Percentiles rank a stretch among this genome's conserved stretches.
Conservation (phyloP, 2,113 vertebrate species). For the Periophthalmodon schlosseri region DNA sequence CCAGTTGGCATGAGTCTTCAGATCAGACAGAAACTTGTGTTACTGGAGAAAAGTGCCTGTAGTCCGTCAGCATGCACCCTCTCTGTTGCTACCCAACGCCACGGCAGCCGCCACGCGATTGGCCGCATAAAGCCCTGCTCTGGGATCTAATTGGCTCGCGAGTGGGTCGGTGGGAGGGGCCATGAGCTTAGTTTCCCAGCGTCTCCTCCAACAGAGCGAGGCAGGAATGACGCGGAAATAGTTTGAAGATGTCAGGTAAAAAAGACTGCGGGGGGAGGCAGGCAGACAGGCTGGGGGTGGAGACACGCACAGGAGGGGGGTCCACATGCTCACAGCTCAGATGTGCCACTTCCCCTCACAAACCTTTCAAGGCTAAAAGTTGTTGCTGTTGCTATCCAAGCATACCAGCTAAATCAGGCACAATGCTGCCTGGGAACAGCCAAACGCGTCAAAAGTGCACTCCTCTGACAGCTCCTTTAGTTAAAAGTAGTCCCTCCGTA, state of each 20-base stretch:
- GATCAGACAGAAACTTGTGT: conserved; percentile 66
- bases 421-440: conserved; percentile 74
- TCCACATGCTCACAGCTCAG: conserved; percentile 59
- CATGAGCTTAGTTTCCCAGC: conserved; percentile 59
- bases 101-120: conserved; percentile 73
- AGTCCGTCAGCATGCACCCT: conserved; percentile 61
- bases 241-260: conserved; percentile 79
- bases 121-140: conserved; percentile 56
- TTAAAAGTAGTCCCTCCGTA: conserved; percentile 49
- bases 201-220: conserved; percentile 69
- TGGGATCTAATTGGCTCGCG: conserved; percentile 62
- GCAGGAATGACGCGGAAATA: conserved; percentile 79
- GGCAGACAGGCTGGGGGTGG: conserved; percentile 29
- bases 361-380: conserved; percentile 65
- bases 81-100: conserved; percentile 84
- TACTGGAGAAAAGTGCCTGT: conserved; percentile 52
- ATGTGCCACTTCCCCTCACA: conserved; percentile 52
- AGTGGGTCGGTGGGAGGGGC: conserved; percentile 65
- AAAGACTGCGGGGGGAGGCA: conserved; percentile 24
- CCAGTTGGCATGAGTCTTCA: conserved; percentile 28
- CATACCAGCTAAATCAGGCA: conserved; percentile 70
- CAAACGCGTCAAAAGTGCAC: conserved; percentile 48
- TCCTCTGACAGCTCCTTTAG: conserved; percentile 43
- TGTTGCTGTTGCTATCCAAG: conserved; percentile 73
- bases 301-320: conserved; percentile 21